A percentile compares a stretch with the other conserved stretches of the same genome.
phyloP scores from a whole-genome alignment of 2,888 invertebrate species.

The Nowickia ferox region DNA sequence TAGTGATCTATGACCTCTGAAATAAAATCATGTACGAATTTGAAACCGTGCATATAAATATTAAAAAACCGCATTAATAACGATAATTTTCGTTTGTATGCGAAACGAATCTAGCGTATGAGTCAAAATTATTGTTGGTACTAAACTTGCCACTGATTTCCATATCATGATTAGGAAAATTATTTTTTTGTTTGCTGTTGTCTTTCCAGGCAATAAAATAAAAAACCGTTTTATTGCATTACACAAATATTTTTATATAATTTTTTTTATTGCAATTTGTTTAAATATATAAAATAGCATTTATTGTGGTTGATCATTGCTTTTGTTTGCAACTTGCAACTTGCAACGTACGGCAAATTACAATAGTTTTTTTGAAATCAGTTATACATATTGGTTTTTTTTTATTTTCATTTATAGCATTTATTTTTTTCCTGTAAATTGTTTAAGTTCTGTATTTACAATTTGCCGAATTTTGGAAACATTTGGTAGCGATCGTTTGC shows the following conservation, averaged over 20 bases:
- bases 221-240: constrained; percentile 53
- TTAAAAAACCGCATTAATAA: constrained; percentile 28
- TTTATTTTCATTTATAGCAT: background rate
- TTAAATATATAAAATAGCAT: constrained; percentile 47
- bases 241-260: constrained; percentile 44
- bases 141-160: constrained; percentile 67
- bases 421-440: constrained; percentile 28
- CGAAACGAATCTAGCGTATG: constrained; percentile 35
- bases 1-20: constrained; percentile 46
- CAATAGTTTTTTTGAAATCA: constrained; percentile 35
- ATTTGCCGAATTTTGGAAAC: constrained; percentile 65
- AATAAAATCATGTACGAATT: constrained; percentile 39
- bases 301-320: constrained; percentile 38
- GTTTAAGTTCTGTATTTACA: constrained; percentile 57
- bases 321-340: constrained; percentile 55
- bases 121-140: constrained; percentile 57
- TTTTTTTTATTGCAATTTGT: constrained; percentile 46
- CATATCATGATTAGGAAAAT: constrained; percentile 55
- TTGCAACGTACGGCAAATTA: constrained; percentile 38
- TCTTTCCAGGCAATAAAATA: constrained; percentile 37
- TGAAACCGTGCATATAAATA: constrained; percentile 12
- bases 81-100: constrained; percentile 12
- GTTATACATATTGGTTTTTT: constrained; percentile 13
- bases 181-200: constrained; percentile 22
- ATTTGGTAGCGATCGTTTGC: constrained; percentile 72